A percentile compares a stretch with the other conserved stretches of the same genome.
Conservation (phyloP, 2,113 vertebrate genomes). For the Mormyrus lacerda region DNA sequence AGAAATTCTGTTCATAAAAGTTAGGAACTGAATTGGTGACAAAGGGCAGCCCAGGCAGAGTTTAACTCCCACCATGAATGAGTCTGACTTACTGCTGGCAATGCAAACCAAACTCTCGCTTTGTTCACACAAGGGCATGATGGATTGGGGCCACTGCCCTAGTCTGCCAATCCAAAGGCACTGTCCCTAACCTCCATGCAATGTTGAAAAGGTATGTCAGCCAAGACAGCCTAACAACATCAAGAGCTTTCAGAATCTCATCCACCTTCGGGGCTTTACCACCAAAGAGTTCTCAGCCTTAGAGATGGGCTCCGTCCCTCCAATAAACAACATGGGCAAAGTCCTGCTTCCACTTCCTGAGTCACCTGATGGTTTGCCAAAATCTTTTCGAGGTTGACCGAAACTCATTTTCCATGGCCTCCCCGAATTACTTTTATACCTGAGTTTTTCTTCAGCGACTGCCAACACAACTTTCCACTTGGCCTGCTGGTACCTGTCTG, state of each 20-base stretch:
- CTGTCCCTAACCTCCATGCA: neutral
- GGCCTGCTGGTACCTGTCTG: neutral
- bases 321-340: neutral
- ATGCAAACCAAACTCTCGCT: neutral
- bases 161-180: neutral
- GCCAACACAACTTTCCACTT: neutral
- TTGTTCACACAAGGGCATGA: neutral
- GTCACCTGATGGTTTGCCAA: neutral
- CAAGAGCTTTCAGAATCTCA: neutral
- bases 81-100: neutral
- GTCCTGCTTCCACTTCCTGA: neutral
- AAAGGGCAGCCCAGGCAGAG: neutral
- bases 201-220: neutral
- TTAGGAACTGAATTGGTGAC: neutral
- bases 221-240: neutral
- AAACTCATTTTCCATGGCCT: neutral
- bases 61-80: neutral
- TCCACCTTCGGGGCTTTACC: neutral
- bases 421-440: too few relatives aligned
- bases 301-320: neutral
- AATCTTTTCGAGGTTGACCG: neutral
- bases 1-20: neutral
- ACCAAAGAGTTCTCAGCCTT: neutral
- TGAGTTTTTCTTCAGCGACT: too few relatives aligned
- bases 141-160: neutral